Evolutionary conservation across 2,888 invertebrate genomes (phyloP), one percentile per base, ranked within the genome.

Genomic region (Azorinus chamasolen): DNA sequence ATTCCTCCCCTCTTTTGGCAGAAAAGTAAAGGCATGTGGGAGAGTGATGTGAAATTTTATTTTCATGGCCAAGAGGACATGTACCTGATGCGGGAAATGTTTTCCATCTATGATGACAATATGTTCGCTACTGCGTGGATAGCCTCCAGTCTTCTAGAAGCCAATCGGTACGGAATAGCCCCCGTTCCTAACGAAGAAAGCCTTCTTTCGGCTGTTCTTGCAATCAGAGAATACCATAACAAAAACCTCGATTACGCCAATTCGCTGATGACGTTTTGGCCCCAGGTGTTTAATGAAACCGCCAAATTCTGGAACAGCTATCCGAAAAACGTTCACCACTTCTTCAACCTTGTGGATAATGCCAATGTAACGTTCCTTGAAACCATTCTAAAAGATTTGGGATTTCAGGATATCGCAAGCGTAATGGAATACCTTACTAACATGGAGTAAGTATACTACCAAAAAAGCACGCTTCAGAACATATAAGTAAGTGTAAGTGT

Each of bases 91-190:
- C 83, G 91, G 0, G 85, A 88, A 14, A 62, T 65, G 10, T 79
- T 88, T 37, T 64, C 76, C 10, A 84, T 91, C 8, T 88, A 84
- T 59, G 91, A 91, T 79, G 89, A 89, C 75, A 90, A 91, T 68
- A 90, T 90, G 88, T 91, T 91, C 65, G 88, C 84, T 0, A 89
- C 89, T 0, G 83, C 88, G 1, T 90, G 90, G 90, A 87, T 91
- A 10, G 84, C 88, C 16, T 75, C 82, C 1, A 81, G 82, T 45
- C 63, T 91, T 39, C 58, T 90, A 6, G 91, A 91, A 62, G 83
- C 89, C 5, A 83, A 78, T 48, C 54, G 77, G 2, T 83, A 83
- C 32, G 83, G 83, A 20, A 77, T 72, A 43, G 76, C 69, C n/a
- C 77, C 83, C n/a, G 79, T 77, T 46, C 72, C 81, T 8, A 73